Evolutionary conservation across 1,140 invertebrate species (phyloP), one percentile per base, ranked within the genome.

Genomic region (Leptinotarsa undecemlineata): DNA sequence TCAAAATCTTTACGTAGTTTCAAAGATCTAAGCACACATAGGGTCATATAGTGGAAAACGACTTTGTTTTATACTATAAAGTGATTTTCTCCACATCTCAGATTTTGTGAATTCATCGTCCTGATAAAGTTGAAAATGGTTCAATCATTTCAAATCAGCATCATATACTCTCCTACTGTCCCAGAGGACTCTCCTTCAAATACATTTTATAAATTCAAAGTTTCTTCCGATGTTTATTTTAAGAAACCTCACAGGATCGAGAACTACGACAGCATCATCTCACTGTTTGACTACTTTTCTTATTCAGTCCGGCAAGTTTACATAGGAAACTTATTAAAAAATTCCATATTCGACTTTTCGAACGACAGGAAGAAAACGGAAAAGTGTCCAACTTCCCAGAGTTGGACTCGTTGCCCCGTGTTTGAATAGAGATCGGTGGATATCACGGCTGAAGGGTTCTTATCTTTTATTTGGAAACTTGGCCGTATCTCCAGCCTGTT

Each of bases 401-500:
- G 75, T 66, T 60, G 63, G 21, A 67, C 64, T 26, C 48, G 17
- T 57, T 19, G 17, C 15, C 14, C 51, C 15, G 15, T 71, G 69
- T 51, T 23, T 71, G 42, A 48, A 33, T 47, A 48, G 26, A 51
- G 67, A 57, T 57, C 51, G 66, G 61, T 23, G 20, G 48, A 76
- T 71, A 66, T 76, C 74, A 57, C n/a, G 14, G 67, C 51, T 73
- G 71, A 73, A 76, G 66, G 33, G 67, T 76, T 70, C 71, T 78
- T 78, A 78, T 78, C 77, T 78, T 77, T 77, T 76, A 78, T 76
- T 78, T 78, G 77, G 72, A 78, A 78, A 78, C 74, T 78, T 78
- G 72, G 74, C 67, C 77, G 75, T 78, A 78, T 76, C 69, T 61
- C 74, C 61, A 71, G 66, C 69, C 63, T 76, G 63, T 78, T 78